A percentile compares a stretch with the other conserved stretches of the same genome.
These are phyloP conservation scores for Molanna angustata DNA, from an alignment of 2,888 invertebrate genomes.

Conservation along the genomic window DNA sequence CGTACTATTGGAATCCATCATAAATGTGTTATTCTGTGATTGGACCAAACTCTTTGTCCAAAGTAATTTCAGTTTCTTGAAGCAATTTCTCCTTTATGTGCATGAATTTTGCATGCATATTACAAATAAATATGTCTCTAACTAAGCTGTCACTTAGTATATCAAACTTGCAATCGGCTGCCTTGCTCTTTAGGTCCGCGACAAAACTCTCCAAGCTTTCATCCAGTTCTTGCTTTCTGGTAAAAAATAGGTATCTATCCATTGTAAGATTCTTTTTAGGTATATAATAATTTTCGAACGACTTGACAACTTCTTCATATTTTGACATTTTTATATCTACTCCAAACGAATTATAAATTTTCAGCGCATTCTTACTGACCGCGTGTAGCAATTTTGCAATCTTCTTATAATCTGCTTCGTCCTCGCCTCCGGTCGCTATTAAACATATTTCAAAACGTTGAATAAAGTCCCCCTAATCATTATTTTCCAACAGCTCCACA, in stretches of 20 bases:
- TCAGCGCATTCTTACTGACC: no score
- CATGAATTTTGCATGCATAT: not conserved
- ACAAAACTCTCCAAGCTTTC: not conserved
- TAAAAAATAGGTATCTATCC: not conserved
- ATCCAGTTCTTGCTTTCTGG: not conserved
- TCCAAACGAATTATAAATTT: no score
- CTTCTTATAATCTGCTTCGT: no score
- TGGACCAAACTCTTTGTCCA: no score
- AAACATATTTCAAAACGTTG: no score
- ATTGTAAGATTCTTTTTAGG: not conserved
- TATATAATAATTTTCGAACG: not conserved
- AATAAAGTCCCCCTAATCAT: no score
- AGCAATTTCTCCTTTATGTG: not conserved
- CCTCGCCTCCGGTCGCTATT: no score
- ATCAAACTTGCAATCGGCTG: not conserved
- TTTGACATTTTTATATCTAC: no score
- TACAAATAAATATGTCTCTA: not conserved
- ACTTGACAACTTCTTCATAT: not conserved
- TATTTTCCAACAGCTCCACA: no score
- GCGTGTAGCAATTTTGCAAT: no score
- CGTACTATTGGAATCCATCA: no score
- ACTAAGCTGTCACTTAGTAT: not conserved
- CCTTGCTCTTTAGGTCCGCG: not conserved
- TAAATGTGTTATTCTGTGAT: no score
- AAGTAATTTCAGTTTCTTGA: not conserved